phyloP scores from a whole-genome alignment of 1,140 invertebrate genomes.

The Pogonognathellus flavescens region DNA sequence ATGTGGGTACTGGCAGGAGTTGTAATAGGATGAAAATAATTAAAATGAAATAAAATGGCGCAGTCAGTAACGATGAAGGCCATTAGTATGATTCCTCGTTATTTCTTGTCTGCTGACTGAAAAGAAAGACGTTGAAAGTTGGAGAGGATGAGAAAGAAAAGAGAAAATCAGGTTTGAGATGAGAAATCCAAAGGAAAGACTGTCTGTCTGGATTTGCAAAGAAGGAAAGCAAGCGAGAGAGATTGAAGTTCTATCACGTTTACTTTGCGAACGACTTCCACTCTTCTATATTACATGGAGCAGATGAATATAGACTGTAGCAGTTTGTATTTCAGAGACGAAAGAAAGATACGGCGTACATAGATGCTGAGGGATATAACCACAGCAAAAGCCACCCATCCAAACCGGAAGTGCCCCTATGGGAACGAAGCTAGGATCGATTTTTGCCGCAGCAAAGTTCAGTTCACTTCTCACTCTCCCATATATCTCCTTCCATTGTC shows the following conservation, averaged over 20 bases:
- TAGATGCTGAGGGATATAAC: neutral
- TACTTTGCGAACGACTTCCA: neutral
- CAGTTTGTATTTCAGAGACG: neutral
- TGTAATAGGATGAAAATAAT: slow-evolving; percentile 7
- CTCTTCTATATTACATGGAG: neutral
- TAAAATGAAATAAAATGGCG: neutral
- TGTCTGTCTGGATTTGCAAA: slow-evolving; percentile 19
- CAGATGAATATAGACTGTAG: neutral
- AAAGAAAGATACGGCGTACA: neutral
- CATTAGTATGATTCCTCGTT: neutral
- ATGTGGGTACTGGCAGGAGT: neutral
- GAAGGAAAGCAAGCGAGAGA: slow-evolving; percentile 21
- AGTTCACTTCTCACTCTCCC: slow-evolving; percentile 44
- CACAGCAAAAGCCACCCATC: slow-evolving; percentile 52
- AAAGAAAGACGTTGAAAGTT: slow-evolving; percentile 25
- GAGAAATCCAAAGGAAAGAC: slow-evolving; percentile 7
- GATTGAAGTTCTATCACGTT: slow-evolving; percentile 40
- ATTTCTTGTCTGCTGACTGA: neutral
- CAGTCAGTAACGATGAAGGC: neutral
- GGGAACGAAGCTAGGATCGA: slow-evolving; percentile 63
- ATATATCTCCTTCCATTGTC: slow-evolving; percentile 55
- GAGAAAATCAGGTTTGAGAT: neutral
- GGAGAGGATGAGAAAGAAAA: slow-evolving; percentile 40
- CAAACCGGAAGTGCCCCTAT: slow-evolving; percentile 67
- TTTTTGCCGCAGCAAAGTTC: slow-evolving; percentile 61